Conservation (phyloP, 2,888 invertebrate genomes). For the Coronaproctus castanopsis region DNA sequence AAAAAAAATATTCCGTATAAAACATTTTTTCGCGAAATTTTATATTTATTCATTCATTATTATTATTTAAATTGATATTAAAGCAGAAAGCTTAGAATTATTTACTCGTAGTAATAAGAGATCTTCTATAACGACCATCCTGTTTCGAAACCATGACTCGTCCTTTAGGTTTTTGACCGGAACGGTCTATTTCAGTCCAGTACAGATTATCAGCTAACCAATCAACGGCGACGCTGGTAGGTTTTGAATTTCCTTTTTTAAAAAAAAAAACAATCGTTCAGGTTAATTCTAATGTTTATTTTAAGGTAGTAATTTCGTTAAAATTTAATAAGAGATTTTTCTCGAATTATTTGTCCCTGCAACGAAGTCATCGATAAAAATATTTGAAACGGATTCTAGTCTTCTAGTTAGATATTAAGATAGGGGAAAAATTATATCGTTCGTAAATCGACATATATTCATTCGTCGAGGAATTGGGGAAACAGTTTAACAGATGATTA, state of each 20-base stretch:
- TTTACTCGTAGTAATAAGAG: constrained; percentile 41
- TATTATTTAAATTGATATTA: neutral
- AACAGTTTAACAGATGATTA: too few species aligned
- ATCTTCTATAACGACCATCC: constrained; percentile 71
- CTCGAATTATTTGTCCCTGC: too few species aligned
- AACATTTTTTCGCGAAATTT: too few species aligned
- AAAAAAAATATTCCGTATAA: constrained; percentile 14
- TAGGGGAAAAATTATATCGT: too few species aligned
- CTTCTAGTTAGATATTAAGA: too few species aligned
- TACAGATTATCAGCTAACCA: constrained; percentile 86
- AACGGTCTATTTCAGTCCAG: constrained; percentile 59
- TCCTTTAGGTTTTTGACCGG: constrained; percentile 51
- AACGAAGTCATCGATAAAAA: too few species aligned
- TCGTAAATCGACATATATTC: too few species aligned
- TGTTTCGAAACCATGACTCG: constrained; percentile 70
- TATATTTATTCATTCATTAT: too few species aligned
- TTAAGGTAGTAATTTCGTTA: neutral
- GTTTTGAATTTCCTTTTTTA: constrained; percentile 45
- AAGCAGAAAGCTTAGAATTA: constrained; percentile 8
- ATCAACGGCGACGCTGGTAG: constrained; percentile 77
- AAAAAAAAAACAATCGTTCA: constrained; percentile 13
- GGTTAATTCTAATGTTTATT: neutral
- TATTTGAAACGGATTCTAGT: too few species aligned
- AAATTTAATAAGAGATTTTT: too few species aligned
- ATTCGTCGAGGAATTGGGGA: too few species aligned